A percentile compares a stretch with the other conserved stretches of the same genome.
Evolutionary conservation across 2,888 invertebrate genomes (phyloP).

Genomic region (Dasysyrphus tricinctus): DNA sequence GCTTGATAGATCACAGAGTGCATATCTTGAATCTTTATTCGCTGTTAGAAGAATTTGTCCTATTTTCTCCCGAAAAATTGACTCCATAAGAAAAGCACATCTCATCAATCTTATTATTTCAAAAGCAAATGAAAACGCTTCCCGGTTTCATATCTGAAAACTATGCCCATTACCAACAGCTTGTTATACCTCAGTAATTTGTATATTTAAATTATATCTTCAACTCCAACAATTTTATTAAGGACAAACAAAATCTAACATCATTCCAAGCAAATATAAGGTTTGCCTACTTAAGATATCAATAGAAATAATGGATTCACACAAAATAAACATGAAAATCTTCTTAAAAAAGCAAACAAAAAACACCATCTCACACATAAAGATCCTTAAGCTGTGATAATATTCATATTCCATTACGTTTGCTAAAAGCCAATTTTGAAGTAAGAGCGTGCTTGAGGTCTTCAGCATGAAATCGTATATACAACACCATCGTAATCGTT

Average conservation of each 20-base stretch:
- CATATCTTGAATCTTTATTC: too few species aligned
- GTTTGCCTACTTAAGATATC: slow-evolving; percentile 14
- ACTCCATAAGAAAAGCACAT: too few species aligned
- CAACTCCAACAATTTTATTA: not conserved
- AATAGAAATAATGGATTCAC: slow-evolving; percentile 10
- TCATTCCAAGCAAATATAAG: not conserved
- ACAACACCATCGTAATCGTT: slow-evolving; percentile 37
- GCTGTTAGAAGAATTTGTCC: too few species aligned
- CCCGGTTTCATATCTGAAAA: not conserved
- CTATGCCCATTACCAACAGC: not conserved
- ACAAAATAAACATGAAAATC: slow-evolving; percentile 10
- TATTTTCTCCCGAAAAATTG: too few species aligned
- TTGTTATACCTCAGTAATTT: not conserved
- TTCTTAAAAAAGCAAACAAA: not conserved
- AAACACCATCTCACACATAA: slow-evolving; percentile 13
- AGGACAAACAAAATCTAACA: not conserved
- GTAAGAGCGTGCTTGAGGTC: slow-evolving; percentile 1
- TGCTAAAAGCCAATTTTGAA: slow-evolving; percentile 27
- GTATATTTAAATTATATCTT: not conserved
- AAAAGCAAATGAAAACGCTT: not conserved
- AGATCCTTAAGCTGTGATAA: slow-evolving; percentile 33
- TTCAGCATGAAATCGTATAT: not conserved
- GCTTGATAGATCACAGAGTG: too few species aligned
- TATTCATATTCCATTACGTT: slow-evolving; percentile 46
- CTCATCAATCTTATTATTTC: too few species aligned